A percentile compares a stretch with the other conserved stretches of the same genome.
Conservation (phyloP, 2,113 vertebrate genomes). For the Chaenocephalus aceratus region DNA sequence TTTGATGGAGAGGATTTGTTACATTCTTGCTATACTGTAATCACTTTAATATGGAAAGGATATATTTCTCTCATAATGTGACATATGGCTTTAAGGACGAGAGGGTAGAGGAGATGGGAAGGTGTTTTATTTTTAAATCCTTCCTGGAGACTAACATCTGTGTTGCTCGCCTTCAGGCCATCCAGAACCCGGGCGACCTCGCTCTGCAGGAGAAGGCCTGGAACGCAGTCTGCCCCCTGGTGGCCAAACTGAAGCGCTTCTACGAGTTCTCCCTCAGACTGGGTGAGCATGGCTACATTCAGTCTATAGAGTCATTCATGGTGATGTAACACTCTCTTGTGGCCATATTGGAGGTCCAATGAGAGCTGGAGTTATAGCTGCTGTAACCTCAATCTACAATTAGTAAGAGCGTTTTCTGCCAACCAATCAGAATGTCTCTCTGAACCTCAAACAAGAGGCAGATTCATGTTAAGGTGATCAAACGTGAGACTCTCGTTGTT, state of each 20-base stretch:
- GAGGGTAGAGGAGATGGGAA: background rate
- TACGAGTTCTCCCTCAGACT: conserved; percentile 94
- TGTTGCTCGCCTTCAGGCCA: conserved; percentile 83
- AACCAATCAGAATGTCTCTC: background rate
- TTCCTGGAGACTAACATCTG: conserved; percentile 47
- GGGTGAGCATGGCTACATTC: conserved; percentile 81
- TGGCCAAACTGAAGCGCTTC: conserved; percentile 93
- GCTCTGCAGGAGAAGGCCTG: conserved; percentile 93
- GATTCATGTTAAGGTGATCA: background rate
- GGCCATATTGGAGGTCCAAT: background rate
- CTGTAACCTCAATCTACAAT: background rate
- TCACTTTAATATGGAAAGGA: background rate
- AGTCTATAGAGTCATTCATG: background rate
- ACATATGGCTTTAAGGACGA: background rate
- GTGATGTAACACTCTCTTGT: conserved; percentile 14
- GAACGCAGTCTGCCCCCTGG: conserved; percentile 93
- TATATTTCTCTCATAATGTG: conserved; percentile 2
- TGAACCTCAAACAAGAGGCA: background rate
- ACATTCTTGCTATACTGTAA: background rate
- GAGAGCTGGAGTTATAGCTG: conserved; percentile 9
- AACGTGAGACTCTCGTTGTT: background rate
- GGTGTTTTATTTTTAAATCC: background rate
- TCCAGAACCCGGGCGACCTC: conserved; percentile 91
- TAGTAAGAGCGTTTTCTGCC: background rate
- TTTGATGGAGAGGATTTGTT: background rate